Evolutionary conservation across 2,113 vertebrate genomes (phyloP).

Genomic region (Sinocyclocheilus rhinocerous): DNA sequence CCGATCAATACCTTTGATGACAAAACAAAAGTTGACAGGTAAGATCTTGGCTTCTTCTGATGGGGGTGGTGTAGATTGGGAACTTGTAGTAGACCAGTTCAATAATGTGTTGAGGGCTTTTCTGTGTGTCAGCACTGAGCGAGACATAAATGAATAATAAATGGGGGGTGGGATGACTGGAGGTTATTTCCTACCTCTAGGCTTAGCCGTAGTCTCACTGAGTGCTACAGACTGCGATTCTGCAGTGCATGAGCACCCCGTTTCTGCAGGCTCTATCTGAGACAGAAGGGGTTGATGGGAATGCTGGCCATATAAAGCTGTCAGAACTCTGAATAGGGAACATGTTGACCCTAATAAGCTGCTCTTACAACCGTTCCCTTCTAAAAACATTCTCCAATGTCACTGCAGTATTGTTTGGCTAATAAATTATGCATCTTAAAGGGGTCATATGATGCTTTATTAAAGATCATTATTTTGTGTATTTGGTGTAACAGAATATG

Average conservation of each 20-base stretch:
- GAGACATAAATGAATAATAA: constrained; percentile 54
- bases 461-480: no score
- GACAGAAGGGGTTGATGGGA: constrained; percentile 26
- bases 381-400: constrained; percentile 1
- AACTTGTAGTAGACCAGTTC: constrained; percentile 6
- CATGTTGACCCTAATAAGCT: constrained; percentile 25
- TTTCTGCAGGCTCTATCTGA: constrained; percentile 29
- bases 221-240: constrained; percentile 18
- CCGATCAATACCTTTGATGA: constrained; percentile 45
- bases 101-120: constrained; percentile 35
- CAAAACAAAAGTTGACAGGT: constrained; percentile 39
- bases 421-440: constrained; percentile 26
- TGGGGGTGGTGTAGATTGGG: background rate
- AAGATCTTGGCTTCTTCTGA: constrained; percentile 17
- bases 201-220: constrained; percentile 30
- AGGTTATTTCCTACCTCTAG: constrained; percentile 44
- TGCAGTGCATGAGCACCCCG: background rate
- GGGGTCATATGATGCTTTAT: no score
- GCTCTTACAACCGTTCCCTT: background rate
- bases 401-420: background rate
- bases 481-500: no score
- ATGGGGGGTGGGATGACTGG: constrained; percentile 43
- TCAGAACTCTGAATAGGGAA: background rate
- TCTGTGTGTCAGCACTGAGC: constrained; percentile 44
- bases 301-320: constrained; percentile 18